phyloP scores from a whole-genome alignment of 2,888 invertebrate genomes.

The Ischnus inquisitorius region DNA sequence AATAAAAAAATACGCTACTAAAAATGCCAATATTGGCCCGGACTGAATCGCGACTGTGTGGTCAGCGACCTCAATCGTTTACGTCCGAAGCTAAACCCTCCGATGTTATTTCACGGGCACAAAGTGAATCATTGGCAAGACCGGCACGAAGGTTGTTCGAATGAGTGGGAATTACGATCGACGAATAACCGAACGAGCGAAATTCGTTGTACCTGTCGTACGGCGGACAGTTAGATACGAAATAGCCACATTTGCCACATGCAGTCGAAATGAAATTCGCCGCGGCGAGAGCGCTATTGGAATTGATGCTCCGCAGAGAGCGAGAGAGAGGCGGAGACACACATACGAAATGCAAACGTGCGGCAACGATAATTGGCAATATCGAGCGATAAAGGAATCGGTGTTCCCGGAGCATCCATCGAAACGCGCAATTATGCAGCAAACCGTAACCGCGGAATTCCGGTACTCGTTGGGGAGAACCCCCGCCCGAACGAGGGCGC shows the following conservation, averaged over 20 bases:
- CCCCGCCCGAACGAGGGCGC: background rate
- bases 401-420: slow-evolving; percentile 74
- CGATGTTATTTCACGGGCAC: background rate
- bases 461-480: slow-evolving; percentile 67
- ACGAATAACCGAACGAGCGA: background rate
- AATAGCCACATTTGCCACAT: background rate
- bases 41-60: too few species aligned
- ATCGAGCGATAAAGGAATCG: slow-evolving; percentile 81
- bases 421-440: slow-evolving; percentile 80
- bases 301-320: slow-evolving; percentile 3
- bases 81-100: too few species aligned
- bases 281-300: background rate
- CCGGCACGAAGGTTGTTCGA: background rate
- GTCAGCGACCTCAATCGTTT: too few species aligned
- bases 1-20: too few species aligned
- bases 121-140: too few species aligned
- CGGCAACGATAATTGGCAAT: slow-evolving; percentile 80
- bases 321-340: background rate
- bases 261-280: slow-evolving; percentile 36
- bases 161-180: background rate
- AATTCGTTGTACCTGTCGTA: background rate
- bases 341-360: slow-evolving; percentile 62
- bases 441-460: slow-evolving; percentile 81
- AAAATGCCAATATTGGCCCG: too few species aligned
- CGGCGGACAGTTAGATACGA: background rate